Evolutionary conservation across 2,888 invertebrate species (phyloP).

Genomic region (Aspidapion aeneum): DNA sequence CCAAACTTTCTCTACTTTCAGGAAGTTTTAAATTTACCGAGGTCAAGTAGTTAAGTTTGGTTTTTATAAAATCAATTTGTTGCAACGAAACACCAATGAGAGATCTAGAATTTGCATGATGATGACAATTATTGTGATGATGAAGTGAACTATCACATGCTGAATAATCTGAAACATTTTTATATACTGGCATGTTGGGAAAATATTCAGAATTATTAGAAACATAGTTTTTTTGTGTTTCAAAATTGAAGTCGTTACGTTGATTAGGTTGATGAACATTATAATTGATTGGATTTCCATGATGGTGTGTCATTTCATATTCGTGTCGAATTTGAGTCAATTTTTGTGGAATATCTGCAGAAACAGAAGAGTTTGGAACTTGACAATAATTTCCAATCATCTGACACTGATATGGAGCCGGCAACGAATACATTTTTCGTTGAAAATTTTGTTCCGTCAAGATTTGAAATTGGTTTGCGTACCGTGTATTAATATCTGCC

Average conservation of each 20-base stretch:
- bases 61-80: constrained; percentile 33
- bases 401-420: background rate
- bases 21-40: constrained; percentile 22
- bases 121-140: constrained; percentile 6
- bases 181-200: background rate
- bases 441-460: background rate
- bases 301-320: background rate
- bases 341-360: background rate
- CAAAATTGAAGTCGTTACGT: background rate
- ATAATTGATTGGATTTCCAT: background rate
- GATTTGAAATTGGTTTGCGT: background rate
- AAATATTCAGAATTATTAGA: background rate
- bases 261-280: background rate
- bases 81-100: constrained; percentile 34
- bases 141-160: background rate
- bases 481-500: constrained; percentile 39
- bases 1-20: background rate
- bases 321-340: background rate
- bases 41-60: constrained; percentile 31
- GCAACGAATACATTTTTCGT: background rate
- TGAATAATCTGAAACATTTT: background rate
- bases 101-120: constrained; percentile 26
- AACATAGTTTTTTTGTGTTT: background rate
- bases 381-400: background rate
- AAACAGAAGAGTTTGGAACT: background rate